Evolutionary conservation across 2,797 vertebrate genomes (phyloP), one percentile per base, ranked within the genome.

Genomic region (Mormyrops attenuatus): DNA sequence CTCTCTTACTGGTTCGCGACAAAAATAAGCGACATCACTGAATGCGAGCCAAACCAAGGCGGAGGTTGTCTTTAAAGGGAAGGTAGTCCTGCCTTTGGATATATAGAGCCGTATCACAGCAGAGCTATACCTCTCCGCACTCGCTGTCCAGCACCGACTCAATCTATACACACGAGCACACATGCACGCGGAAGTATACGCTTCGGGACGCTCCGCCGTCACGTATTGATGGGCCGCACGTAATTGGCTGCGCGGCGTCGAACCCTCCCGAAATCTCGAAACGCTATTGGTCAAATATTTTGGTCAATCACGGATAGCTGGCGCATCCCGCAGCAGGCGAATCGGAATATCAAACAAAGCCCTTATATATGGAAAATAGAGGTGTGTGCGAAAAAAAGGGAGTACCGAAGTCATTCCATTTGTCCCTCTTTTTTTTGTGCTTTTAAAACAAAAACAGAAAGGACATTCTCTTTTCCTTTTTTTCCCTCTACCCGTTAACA

Each of bases 81-180:
- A 97, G 96, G 96, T 96, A 97, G 96, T 96, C 95, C 95, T 96
- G 96, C 93, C 94, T 94, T 92, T 93, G 92, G 93, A 96, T 98
- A 97, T 96, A 98, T 98, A 97, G 95, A 94, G 95, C 96, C 96
- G 96, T 92, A 96, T 96, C 97, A 97, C 96, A 95, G 94, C 95
- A 92, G 92, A 93, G 93, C 94, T 96, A 95, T 95, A 97, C 95
- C 95, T 96, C 96, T 97, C 97, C 96, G 96, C 96, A 94, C 93
- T 91, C 93, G 89, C 93, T 93, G 95, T 94, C 92, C 94, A 94
- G 93, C 94, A 93, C 94, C 95, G 94, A 94, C 94, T 94, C 95
- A 95, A 95, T 94, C 94, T 94, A 94, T 57, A 88, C 95, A 94
- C 94, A 92, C 88, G 90, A 92, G 89, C 94, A 90, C 93, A 92